Evolutionary conservation across 2,888 invertebrate genomes (phyloP).

Genomic region (Sialis lutaria): DNA sequence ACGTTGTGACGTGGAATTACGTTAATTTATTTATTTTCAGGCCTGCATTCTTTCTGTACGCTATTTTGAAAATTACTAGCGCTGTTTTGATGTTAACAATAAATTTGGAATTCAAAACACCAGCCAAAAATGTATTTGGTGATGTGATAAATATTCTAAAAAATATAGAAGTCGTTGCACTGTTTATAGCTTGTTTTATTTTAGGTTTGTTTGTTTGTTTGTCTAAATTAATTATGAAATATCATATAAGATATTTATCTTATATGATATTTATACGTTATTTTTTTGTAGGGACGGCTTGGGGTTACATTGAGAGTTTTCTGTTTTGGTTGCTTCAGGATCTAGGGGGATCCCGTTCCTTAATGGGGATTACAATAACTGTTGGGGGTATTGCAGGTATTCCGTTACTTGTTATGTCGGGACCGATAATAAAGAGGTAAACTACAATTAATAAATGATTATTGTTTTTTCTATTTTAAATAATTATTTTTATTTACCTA

Average conservation of each 20-base stretch:
- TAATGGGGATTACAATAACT: constrained; percentile 68
- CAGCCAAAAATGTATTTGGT: constrained; percentile 47
- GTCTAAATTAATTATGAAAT: no score
- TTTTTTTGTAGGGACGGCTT: constrained; percentile 45
- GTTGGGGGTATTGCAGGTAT: constrained; percentile 61
- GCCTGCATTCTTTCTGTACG: constrained; percentile 64
- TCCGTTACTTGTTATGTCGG: constrained; percentile 57
- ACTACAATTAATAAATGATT: no score
- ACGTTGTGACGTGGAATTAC: no score
- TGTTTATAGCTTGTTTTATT: constrained; percentile 54
- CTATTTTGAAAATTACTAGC: constrained; percentile 46
- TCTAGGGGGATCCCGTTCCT: constrained; percentile 51
- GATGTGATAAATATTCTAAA: constrained; percentile 50
- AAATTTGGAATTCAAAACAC: constrained; percentile 58
- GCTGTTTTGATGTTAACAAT: constrained; percentile 51
- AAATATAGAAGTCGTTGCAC: constrained; percentile 50
- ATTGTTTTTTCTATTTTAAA: no score
- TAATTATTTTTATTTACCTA: no score
- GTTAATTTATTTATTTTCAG: no score
- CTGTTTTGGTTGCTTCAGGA: constrained; percentile 66
- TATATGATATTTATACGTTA: neutral
- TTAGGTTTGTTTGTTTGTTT: constrained; percentile 35
- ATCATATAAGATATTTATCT: no score
- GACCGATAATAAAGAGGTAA: constrained; percentile 34
- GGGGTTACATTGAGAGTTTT: constrained; percentile 71